Evolutionary conservation across 2,888 invertebrate species (phyloP), one percentile per base, ranked within the genome.

Genomic region (Bimastos eiseni): DNA sequence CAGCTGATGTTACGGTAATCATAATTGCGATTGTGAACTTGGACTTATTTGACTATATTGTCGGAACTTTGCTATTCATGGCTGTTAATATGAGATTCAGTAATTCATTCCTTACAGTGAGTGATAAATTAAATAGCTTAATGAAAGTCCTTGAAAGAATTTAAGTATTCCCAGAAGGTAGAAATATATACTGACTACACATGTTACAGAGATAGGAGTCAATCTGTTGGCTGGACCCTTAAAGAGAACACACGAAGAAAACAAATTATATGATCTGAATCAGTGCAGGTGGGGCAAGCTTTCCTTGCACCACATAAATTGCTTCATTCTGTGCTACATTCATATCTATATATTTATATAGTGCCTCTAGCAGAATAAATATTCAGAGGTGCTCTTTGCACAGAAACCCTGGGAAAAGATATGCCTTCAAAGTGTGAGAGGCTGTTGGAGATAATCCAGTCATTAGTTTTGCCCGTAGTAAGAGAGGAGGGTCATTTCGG

Each of bases 1-100:
- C 34, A 24, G 86, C 86, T 86, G 37, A 37, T 86, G 86, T 86
- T 86, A 37, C 34, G 86, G 86, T 86, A 37, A 86, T 70, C n/a
- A 70, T 70, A 5, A 70, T n/a, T 70, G 70, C n/a, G n/a, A 70
- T 70, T n/a, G 70, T 70, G n/a, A 30, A 70, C n/a, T 70, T 13
- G 13, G n/a, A 30, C 13, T 49, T 49, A 21, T 24, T 49, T 49
- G 21, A 6, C 49, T 49, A 24, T 24, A 11, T 49, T 24, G 6
- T 21, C 2, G 49, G 21, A 49, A 49, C 49, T 13, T 49, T 21
- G 19, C 15, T 44, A 44, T 44, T 44, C 44, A 44, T 19, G 19
- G 49, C 24, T 49, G 24, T 49, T 70, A 8, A 70, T 70, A n/a
- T n/a, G 30, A n/a, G 70, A 8, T 70, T 70, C 70, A 70, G 30